Base-by-base conservation (phyloP, 2,888 invertebrate species). In the Agriopis aurantiaria region DNA sequence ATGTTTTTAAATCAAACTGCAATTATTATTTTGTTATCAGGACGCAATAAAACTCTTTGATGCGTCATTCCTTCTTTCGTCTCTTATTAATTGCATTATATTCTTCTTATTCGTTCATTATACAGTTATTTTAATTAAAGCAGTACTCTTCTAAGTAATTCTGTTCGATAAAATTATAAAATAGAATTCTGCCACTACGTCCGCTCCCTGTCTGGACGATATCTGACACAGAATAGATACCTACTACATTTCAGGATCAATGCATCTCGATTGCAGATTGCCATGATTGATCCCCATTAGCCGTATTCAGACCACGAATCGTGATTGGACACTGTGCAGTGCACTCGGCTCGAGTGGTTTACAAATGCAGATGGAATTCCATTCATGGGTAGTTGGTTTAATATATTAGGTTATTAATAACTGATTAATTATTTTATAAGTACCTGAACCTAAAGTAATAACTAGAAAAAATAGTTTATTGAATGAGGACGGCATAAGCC, bases 191-290 rank as follows among this genome's bases (percentile, higher is more conserved):
- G 40, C 63, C 59, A 48, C 43, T 76, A 67, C 67, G 65, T 53
- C 7, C 33, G 65, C 71, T 33, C 33, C 33, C 33, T 75, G 62
- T 71, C 75, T 61, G 72, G 12, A 46, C 41, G 14, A 40, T 49
- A 33, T 41, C 41, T 14, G 49, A n/a, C 14, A 60, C 60, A 49
- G n/a, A 49, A 40, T 60, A 51, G 40, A 14, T 41, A 49, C n/a
- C n/a, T 41, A 46, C n/a, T n/a, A 55, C 12, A 9, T 41, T 48
- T 60, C 41, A 73, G 75, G 80, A 85, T 87, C 82, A 83, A 82
- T 82, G 78, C 79, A 75, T 74, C 78, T 80, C 78, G 78, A 78
- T 79, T 79, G 76, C 74, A 75, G 75, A 80, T 79, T 78, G 66
- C 75, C 75, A 68, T 75, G 70, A 72, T 75, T 79, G 74, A 78